These are phyloP conservation scores for Athripsodes cinereus DNA, from an alignment of 2,888 invertebrate species.

Conservation along the genomic window DNA sequence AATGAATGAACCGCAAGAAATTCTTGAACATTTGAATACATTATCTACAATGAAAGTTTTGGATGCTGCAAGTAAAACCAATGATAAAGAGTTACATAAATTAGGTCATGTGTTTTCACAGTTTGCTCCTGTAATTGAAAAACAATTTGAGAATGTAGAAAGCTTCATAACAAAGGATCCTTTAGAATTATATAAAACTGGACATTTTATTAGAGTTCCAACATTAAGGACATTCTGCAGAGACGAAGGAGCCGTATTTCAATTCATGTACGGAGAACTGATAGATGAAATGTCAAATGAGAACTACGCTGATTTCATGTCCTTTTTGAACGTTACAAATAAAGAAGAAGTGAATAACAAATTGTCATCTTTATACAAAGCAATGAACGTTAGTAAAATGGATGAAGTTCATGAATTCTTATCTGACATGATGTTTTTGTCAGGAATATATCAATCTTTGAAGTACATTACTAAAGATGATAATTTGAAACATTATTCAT, in stretches of 20 bases:
- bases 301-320: constrained; percentile 10
- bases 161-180: constrained; percentile 34
- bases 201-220: constrained; percentile 43
- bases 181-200: constrained; percentile 40
- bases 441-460: constrained; percentile 14
- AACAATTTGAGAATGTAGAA: constrained; percentile 9
- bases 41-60: background rate
- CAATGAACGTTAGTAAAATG: constrained; percentile 16
- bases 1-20: background rate
- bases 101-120: constrained; percentile 22
- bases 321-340: constrained; percentile 27
- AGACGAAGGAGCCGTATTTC: constrained; percentile 45
- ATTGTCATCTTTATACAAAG: constrained; percentile 35
- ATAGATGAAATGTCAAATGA: constrained; percentile 4
- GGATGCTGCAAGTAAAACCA: background rate
- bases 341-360: constrained; percentile 37
- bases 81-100: background rate
- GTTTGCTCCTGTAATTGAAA: constrained; percentile 31
- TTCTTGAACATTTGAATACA: background rate
- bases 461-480: constrained; percentile 8
- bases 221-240: constrained; percentile 50
- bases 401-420: constrained; percentile 12
- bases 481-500: constrained; percentile 2
- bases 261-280: constrained; percentile 4
- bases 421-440: constrained; percentile 13